These are phyloP conservation scores for Hyposmocoma kahamanoa DNA, from an alignment of 1,140 invertebrate species.

Conservation along the genomic window DNA sequence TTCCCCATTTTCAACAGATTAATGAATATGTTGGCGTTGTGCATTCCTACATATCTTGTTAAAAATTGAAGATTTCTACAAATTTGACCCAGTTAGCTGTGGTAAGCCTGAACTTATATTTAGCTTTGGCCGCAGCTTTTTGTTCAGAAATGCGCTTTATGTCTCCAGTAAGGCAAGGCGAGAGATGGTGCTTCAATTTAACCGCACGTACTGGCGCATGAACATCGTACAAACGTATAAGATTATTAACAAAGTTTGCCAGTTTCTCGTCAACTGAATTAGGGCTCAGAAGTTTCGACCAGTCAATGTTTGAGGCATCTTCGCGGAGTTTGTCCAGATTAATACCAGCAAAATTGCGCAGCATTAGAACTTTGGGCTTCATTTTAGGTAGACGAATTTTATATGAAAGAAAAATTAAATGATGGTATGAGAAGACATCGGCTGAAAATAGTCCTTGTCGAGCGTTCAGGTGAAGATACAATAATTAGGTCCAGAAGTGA, in stretches of 20 bases:
- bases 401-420: conserved; percentile 6
- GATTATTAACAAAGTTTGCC: background rate
- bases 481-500: conserved; percentile 17
- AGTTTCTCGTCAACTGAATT: conserved; percentile 8
- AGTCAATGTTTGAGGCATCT: conserved; percentile 9
- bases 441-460: conserved; percentile 12
- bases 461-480: background rate
- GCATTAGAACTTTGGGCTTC: background rate
- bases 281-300: background rate
- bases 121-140: background rate
- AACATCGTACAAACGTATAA: background rate
- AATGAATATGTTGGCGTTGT: conserved; percentile 19
- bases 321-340: background rate
- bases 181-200: conserved; percentile 1
- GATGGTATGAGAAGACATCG: conserved; percentile 9
- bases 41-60: conserved; percentile 14
- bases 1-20: conserved; percentile 15
- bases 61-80: background rate
- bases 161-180: conserved; percentile 3
- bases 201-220: conserved; percentile 5
- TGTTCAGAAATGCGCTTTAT: background rate
- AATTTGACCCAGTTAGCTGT: background rate
- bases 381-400: conserved; percentile 5
- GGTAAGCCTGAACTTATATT: background rate
- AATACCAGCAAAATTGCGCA: conserved; percentile 10